Evolutionary conservation across 2,113 vertebrate genomes (phyloP).

Genomic region (Piliocolobus tephrosceles): DNA sequence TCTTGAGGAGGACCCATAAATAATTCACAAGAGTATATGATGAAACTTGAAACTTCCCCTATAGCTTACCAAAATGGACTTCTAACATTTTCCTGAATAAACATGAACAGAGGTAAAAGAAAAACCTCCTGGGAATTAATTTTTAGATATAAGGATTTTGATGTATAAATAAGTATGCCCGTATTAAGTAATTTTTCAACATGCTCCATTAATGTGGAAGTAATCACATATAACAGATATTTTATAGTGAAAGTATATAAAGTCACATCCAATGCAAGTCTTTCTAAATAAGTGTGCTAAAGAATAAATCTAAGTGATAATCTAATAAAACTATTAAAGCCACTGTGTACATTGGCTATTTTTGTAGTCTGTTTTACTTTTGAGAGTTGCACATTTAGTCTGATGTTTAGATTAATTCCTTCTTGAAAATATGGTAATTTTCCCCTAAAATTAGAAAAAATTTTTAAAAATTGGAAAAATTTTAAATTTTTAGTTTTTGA

Average conservation of each 20-base stretch:
- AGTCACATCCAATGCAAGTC: background rate
- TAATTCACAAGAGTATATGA: background rate
- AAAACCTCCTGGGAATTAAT: background rate
- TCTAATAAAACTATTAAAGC: background rate
- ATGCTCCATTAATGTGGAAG: background rate
- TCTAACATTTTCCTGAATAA: background rate
- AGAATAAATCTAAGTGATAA: background rate
- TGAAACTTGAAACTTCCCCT: background rate
- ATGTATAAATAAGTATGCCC: background rate
- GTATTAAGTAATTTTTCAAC: background rate
- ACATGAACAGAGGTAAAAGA: background rate
- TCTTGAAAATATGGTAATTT: background rate
- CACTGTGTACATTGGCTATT: background rate
- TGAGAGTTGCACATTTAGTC: background rate
- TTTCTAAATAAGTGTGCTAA: background rate
- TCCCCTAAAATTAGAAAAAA: too few relatives aligned
- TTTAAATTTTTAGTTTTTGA: background rate
- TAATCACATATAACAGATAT: background rate
- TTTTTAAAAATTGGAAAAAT: too few relatives aligned
- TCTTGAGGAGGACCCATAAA: background rate
- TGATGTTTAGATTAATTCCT: background rate
- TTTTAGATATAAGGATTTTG: background rate
- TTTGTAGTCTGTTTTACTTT: background rate
- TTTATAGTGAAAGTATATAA: background rate
- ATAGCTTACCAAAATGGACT: background rate